Evolutionary conservation across 2,113 vertebrate species (phyloP), one percentile per base, ranked within the genome.

Genomic region (Protobothrops mucrosquamatus): DNA sequence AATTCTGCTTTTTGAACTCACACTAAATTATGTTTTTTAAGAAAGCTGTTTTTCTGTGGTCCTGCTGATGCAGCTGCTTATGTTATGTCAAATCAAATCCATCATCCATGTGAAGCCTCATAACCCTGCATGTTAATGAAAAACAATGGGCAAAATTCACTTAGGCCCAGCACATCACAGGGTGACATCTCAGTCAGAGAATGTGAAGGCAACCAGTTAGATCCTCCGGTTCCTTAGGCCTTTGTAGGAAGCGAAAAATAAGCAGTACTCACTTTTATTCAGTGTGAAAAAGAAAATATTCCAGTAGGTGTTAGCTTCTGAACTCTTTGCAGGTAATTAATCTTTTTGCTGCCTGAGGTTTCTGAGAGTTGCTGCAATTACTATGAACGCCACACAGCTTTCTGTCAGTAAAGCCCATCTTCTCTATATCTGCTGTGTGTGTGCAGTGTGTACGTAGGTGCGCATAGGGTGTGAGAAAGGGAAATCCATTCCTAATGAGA

Each of bases 301-400:
- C 81, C 15, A 59, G 26, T n/a, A 93, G 91, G 89, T 93, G 87
- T 93, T 96, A 89, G 87, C 57, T 96, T 51, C 96, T 95, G 59
- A 93, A 95, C 5, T 95, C 86, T 94, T 94, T 86, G 93, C 92
- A 95, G 94, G 94, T 94, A 96, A 97, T 97, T 87, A 95, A 94
- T 95, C 95, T 92, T 94, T 2, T 3, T 29, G 91, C 93, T 91
- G 3, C 93, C 48, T 92, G 59, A 89, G 91, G 89, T 92, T 56
- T 89, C 51, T 39, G 85, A 23, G 74, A 6, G 1, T 8, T 56
- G 91, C 92, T 89, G 92, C 74, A 56, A 93, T 91, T 94, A 93
- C 34, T 51, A 69, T 34, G 93, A 94, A 95, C 89, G 93, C 91
- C 64, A 55, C 89, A 57, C 54, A 89, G 55, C 0, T 24, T 22